A percentile compares a stretch with the other conserved stretches of the same genome.
Conservation (phyloP, 2,797 vertebrate genomes). For the Pyrocephalus nanus region DNA sequence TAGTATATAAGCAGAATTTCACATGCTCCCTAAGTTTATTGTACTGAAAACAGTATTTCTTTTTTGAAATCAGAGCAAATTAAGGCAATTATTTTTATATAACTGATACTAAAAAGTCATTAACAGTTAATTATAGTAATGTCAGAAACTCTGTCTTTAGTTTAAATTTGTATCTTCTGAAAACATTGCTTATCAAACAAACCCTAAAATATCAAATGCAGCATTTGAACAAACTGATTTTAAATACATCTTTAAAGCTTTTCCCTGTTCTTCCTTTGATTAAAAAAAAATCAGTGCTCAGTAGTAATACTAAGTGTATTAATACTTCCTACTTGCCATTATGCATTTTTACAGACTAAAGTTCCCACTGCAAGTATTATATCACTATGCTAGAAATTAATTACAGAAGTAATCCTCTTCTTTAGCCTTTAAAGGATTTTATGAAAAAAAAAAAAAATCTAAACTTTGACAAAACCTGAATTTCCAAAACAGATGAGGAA, state of each 20-base stretch:
- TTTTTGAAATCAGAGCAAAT: not conserved
- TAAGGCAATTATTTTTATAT: not conserved
- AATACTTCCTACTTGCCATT: not conserved
- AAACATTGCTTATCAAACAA: not conserved
- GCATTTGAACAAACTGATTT: not conserved
- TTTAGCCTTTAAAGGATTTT: not conserved
- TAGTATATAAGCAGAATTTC: not conserved
- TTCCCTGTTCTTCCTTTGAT: not conserved
- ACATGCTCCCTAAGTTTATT: not conserved
- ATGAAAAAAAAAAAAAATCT: not conserved
- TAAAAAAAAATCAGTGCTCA: not conserved
- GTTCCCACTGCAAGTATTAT: not conserved
- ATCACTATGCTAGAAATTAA: not conserved
- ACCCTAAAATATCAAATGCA: not conserved
- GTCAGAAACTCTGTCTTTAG: not conserved
- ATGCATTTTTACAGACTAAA: not conserved
- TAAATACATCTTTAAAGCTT: not conserved
- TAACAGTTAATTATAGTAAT: not conserved
- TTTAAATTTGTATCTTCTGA: not conserved
- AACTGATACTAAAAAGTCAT: not conserved
- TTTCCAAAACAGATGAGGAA: not conserved
- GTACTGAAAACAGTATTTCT: not conserved
- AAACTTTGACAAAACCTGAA: not conserved
- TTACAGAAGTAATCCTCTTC: not conserved
- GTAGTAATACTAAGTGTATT: not conserved